Evolutionary conservation across 2,113 vertebrate species (phyloP).

Genomic region (Aptenodytes patagonicus): DNA sequence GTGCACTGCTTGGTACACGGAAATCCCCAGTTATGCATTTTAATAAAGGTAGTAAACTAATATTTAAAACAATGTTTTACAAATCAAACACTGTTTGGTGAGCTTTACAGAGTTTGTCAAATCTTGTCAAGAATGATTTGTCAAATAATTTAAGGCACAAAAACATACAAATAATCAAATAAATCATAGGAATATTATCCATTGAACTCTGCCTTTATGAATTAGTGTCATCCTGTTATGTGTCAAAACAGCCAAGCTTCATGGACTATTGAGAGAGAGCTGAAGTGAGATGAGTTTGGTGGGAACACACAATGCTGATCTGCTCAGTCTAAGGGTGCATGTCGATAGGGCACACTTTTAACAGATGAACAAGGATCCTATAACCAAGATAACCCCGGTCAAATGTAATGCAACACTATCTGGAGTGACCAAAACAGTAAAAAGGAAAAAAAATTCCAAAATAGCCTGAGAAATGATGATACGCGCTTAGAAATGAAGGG

Average conservation of each 20-base stretch:
- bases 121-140: constrained; percentile 14
- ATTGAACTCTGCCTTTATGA: constrained; percentile 12
- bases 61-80: neutral
- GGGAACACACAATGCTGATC: neutral
- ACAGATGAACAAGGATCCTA: neutral
- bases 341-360: neutral
- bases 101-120: constrained; percentile 9
- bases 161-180: constrained; percentile 27
- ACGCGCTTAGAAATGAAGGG: neutral
- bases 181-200: constrained; percentile 17
- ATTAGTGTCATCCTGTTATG: neutral
- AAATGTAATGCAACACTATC: neutral
- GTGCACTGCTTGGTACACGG: neutral
- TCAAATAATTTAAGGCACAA: constrained; percentile 12
- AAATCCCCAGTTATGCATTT: neutral
- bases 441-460: neutral
- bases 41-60: neutral
- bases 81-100: neutral
- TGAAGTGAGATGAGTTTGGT: neutral
- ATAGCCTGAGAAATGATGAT: neutral
- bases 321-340: neutral
- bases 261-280: neutral
- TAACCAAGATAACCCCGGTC: neutral
- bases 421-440: neutral
- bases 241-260: neutral